These are phyloP conservation scores for Melanaphis sacchari DNA, from an alignment of 1,140 invertebrate species.

Conservation along the genomic window DNA sequence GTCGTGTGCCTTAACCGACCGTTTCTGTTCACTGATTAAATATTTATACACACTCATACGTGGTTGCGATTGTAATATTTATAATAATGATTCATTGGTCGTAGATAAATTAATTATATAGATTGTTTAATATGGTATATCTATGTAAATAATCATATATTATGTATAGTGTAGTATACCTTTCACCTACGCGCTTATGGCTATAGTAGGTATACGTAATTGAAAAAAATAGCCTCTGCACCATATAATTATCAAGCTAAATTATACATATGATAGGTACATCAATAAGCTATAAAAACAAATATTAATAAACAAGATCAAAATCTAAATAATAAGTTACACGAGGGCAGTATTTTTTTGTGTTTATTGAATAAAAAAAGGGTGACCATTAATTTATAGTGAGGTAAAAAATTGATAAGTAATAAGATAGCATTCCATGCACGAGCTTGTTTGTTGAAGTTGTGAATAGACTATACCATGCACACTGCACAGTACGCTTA, in stretches of 20 bases:
- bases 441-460: neutral
- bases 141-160: slow-evolving; percentile 35
- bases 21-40: neutral
- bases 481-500: neutral
- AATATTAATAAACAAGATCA: slow-evolving; percentile 24
- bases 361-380: slow-evolving; percentile 15
- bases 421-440: neutral
- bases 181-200: neutral
- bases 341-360: neutral
- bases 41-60: neutral
- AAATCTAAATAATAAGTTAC: slow-evolving; percentile 16
- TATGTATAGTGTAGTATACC: neutral
- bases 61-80: neutral
- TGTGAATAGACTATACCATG: neutral
- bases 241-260: neutral
- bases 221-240: neutral
- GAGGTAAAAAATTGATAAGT: neutral
- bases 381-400: neutral
- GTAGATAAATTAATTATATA: slow-evolving; percentile 25
- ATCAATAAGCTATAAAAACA: neutral
- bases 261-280: neutral
- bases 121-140: neutral
- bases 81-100: neutral
- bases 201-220: neutral
- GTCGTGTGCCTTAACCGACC: neutral